Conservation (phyloP, 2,888 invertebrate genomes). For the Acanthosepion esculentum region DNA sequence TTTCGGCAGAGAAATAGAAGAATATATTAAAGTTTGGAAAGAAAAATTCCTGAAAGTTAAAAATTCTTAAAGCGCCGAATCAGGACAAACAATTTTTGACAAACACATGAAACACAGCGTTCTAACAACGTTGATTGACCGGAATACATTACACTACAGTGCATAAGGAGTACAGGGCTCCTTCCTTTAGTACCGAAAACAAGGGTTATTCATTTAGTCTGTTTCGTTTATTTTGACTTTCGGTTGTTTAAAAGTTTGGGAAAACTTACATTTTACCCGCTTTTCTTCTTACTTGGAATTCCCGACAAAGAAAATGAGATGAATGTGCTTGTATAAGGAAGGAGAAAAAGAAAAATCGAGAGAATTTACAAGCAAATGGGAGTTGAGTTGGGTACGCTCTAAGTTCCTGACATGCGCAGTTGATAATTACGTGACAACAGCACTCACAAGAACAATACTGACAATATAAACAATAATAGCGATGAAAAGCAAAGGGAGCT, state of each 20-base stretch:
- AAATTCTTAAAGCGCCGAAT: not conserved
- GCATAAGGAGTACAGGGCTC: not conserved
- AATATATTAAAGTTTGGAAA: not conserved
- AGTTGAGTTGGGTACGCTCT: not conserved
- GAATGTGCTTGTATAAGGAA: not conserved
- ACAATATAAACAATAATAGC: not conserved
- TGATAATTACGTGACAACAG: constrained; percentile 8
- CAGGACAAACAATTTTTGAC: not conserved
- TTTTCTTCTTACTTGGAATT: not conserved
- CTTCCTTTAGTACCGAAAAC: not conserved
- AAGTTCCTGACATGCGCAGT: constrained; percentile 18
- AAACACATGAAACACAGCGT: not conserved
- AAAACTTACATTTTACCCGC: not conserved
- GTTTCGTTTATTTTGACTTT: not conserved
- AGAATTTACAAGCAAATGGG: not conserved
- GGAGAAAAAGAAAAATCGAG: not conserved
- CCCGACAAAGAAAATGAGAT: not conserved
- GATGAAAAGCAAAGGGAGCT: not conserved
- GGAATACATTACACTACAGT: not conserved
- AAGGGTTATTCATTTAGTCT: not conserved
- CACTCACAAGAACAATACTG: constrained; percentile 16
- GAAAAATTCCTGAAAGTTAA: not conserved
- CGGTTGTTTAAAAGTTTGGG: not conserved
- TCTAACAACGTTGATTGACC: not conserved
- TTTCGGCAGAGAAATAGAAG: not conserved